Base-by-base conservation (phyloP, 2,797 vertebrate species). In the Amazonetta brasiliensis region DNA sequence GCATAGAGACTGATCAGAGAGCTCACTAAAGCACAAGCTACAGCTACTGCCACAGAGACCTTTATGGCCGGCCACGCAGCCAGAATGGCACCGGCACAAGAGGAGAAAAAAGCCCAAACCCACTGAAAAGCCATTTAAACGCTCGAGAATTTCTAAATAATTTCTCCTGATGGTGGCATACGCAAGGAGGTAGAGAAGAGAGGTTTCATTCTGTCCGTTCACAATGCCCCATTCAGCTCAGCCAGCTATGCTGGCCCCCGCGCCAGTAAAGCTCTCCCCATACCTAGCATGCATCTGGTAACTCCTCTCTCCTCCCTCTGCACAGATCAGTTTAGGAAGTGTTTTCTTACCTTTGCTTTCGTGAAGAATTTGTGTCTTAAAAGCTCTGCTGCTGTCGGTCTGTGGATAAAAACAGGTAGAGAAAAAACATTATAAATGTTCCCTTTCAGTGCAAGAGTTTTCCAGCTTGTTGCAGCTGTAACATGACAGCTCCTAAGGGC, bases 331-430 rank as follows among this genome's bases (percentile, higher is more conserved):
- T 31, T 85, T 17, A 80, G 69, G 35, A 84, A 79, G 52, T 2
- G 21, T 72, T 75, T 55, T 69, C 98, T 95, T 98, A 99, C 99
- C 99, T 99, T 99, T 83, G 99, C 99, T 98, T 99, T 99, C 89
- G 99, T 99, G 98, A 99, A 99, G 98, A 99, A 99, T 97, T 99
- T 99, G 98, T 99, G 98, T 97, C 99, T 99, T 98, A 99, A 97
- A 91, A 99, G 97, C 97, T 99, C 99, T 86, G 98, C 99, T 86
- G 99, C 99, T 69, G 99, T 99, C 30, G 99, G 99, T 98, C 99
- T 99, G 97, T 95, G 98, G 98, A 93, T 91, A 95, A 97, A 95
- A 97, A 92, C 71, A 94, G 81, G 92, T 54, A 63, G 20, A 84
- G 77, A 87, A 93, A 91, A 71, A 59, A 31, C 84, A 43, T 94